A percentile compares a stretch with the other conserved stretches of the same genome.
phyloP scores from a whole-genome alignment of 2,113 vertebrate genomes.

The Eudyptes chrysolophus region DNA sequence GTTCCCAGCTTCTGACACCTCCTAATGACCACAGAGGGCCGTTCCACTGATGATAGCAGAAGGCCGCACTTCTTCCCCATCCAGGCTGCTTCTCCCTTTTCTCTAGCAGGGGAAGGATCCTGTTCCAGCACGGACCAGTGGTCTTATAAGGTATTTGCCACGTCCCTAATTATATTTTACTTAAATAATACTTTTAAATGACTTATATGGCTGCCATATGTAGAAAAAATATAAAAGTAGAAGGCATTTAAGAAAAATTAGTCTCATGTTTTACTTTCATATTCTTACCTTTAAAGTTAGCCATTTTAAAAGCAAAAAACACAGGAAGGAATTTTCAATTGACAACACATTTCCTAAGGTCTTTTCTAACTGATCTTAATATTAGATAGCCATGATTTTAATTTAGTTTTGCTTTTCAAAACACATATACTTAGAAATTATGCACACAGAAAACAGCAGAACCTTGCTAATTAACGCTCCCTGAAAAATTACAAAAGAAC shows the following conservation, averaged over 20 bases:
- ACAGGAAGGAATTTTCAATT: not conserved
- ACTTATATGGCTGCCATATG: not conserved
- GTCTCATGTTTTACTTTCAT: not conserved
- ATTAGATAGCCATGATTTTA: not conserved
- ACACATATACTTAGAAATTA: not conserved
- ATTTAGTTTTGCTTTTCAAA: not conserved
- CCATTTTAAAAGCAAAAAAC: not conserved
- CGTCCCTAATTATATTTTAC: not conserved
- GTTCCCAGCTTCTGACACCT: not conserved
- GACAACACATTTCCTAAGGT: not conserved
- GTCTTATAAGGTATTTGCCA: not conserved
- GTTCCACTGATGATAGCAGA: not conserved
- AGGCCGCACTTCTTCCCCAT: not conserved
- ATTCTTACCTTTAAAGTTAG: not conserved
- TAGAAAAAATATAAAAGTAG: not conserved
- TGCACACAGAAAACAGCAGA: slow-evolving; percentile 28
- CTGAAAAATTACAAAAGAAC: not conserved
- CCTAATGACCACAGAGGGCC: not conserved
- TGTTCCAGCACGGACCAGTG: not conserved
- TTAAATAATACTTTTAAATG: not conserved
- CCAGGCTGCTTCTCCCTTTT: not conserved
- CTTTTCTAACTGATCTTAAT: not conserved
- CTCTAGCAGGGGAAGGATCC: not conserved
- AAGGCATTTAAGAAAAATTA: not conserved
- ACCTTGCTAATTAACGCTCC: not conserved